Conservation (phyloP, 2,113 vertebrate species). For the sheep (Ovis aries) region DNA sequence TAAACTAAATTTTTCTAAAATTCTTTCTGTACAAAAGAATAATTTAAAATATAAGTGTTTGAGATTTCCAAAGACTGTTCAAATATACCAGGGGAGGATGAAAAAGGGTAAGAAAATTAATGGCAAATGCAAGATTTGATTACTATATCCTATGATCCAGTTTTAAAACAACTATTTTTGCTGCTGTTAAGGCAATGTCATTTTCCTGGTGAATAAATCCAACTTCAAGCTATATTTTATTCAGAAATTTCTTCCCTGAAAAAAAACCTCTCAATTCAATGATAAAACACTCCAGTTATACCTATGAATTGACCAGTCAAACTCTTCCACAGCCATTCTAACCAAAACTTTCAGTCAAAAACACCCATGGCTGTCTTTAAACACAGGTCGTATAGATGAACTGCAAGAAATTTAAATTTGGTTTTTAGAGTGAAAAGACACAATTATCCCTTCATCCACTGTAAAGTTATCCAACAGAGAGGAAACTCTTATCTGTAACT, state of each 20-base stretch:
- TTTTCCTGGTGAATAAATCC: background rate
- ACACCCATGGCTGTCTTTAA: background rate
- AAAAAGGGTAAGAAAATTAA: background rate
- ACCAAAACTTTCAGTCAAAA: background rate
- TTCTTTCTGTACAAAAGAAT: background rate
- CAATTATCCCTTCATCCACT: background rate
- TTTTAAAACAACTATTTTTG: background rate
- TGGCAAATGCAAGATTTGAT: background rate
- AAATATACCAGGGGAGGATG: background rate
- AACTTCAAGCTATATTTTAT: conserved; percentile 5
- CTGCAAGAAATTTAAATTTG: conserved; percentile 35
- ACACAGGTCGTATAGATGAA: background rate
- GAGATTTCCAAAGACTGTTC: background rate
- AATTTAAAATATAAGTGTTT: conserved; percentile 6
- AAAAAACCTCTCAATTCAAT: background rate
- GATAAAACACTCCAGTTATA: background rate
- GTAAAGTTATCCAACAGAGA: conserved; percentile 30
- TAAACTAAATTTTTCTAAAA: conserved; percentile 13
- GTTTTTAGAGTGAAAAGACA: conserved; percentile 8
- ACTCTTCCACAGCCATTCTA: background rate
- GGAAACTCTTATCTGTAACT: conserved; percentile 3
- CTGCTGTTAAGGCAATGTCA: background rate
- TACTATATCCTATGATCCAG: background rate
- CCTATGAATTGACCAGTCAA: background rate
- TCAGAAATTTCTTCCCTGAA: background rate